Evolutionary conservation across 2,113 vertebrate species (phyloP).

Genomic region (Cyanoliseus patagonus): DNA sequence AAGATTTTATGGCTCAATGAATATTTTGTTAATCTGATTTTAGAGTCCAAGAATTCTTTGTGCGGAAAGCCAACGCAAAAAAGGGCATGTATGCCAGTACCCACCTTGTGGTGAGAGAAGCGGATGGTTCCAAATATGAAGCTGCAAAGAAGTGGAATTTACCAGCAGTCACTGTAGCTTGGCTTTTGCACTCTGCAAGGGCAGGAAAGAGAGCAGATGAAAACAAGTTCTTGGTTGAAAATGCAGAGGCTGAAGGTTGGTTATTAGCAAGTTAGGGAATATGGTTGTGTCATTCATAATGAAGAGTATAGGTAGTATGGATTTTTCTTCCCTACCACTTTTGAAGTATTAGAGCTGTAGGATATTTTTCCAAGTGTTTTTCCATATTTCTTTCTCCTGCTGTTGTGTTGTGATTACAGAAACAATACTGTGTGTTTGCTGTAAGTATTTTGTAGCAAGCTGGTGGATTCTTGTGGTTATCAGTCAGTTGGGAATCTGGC

Average conservation of each 20-base stretch:
- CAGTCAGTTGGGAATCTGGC: background rate
- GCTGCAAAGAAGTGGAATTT: conserved; percentile 93
- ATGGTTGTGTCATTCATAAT: fast-evolving
- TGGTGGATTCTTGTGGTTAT: background rate
- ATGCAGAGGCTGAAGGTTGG: conserved; percentile 78
- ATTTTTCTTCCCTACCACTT: background rate
- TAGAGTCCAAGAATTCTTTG: conserved; percentile 97
- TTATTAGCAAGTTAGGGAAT: background rate
- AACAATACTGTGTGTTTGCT: background rate
- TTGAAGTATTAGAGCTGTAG: background rate
- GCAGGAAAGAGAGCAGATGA: conserved; percentile 83
- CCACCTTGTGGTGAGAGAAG: conserved; percentile 87
- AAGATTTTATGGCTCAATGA: background rate
- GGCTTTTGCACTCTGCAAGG: conserved; percentile 88
- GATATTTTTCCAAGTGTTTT: background rate
- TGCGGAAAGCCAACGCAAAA: conserved; percentile 86
- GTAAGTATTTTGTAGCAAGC: background rate
- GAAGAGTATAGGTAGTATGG: background rate
- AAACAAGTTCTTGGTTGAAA: conserved; percentile 83
- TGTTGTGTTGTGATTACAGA: background rate
- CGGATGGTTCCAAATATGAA: conserved; percentile 91
- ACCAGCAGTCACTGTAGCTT: conserved; percentile 86
- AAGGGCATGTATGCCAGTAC: conserved; percentile 94
- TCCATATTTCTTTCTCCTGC: background rate
- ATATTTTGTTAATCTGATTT: conserved; percentile 24